A percentile compares a stretch with the other conserved stretches of the same genome.
Evolutionary conservation across 2,113 vertebrate genomes (phyloP).

Genomic region (Neolamprologus toae): DNA sequence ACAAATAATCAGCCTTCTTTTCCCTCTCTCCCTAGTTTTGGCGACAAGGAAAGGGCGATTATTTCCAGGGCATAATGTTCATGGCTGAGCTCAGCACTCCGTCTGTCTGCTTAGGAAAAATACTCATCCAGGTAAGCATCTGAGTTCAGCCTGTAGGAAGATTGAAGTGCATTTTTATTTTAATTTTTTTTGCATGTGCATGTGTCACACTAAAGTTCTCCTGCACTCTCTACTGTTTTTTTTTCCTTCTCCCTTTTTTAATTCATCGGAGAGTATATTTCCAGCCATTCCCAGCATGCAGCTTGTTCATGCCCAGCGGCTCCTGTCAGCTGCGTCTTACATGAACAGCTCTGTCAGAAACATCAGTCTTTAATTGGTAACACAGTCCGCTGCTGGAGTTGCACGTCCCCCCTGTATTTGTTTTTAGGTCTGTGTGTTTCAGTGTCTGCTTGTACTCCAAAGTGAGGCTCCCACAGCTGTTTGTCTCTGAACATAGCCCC

Average conservation of each 20-base stretch:
- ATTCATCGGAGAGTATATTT: slow-evolving; percentile 16
- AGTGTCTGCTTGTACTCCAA: neutral
- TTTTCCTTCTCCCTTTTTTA: neutral
- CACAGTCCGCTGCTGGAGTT: neutral
- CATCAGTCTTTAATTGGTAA: slow-evolving; percentile 20
- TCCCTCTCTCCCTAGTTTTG: slow-evolving; percentile 71
- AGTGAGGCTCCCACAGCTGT: slow-evolving; percentile 35
- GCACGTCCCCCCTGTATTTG: neutral
- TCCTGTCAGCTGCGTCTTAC: neutral
- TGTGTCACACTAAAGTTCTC: neutral
- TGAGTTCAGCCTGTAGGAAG: neutral
- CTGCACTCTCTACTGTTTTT: slow-evolving; percentile 7
- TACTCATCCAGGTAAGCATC: slow-evolving; percentile 83
- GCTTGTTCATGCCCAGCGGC: neutral
- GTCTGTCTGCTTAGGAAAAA: slow-evolving; percentile 90
- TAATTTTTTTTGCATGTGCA: slow-evolving; percentile 9
- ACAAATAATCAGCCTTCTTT: neutral
- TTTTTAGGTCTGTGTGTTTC: neutral
- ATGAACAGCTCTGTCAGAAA: neutral
- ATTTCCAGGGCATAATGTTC: slow-evolving; percentile 88
- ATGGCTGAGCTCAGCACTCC: slow-evolving; percentile 93
- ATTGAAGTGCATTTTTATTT: neutral
- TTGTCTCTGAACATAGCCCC: slow-evolving; percentile 41
- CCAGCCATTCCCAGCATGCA: slow-evolving; percentile 13
- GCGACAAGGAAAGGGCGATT: slow-evolving; percentile 86